A percentile compares a stretch with the other conserved stretches of the same genome.
phyloP scores from a whole-genome alignment of 2,888 invertebrate species.

The Xanthorhoe spadicearia region DNA sequence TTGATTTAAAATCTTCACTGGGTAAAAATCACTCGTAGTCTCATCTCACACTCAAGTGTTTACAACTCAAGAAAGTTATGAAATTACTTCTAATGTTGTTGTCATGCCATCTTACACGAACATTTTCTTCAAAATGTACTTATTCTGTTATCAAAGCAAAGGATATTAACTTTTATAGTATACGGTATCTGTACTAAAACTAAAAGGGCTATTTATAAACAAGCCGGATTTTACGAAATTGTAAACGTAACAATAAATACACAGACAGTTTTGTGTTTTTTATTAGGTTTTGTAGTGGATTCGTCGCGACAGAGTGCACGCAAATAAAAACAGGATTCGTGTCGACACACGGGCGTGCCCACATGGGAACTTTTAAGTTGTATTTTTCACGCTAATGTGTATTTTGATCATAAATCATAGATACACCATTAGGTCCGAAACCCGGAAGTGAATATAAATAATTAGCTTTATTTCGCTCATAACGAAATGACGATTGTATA shows the following conservation, averaged over 20 bases:
- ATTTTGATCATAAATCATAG: too few relatives aligned
- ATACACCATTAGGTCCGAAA: too few relatives aligned
- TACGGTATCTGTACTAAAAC: conserved; percentile 28
- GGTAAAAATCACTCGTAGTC: too few relatives aligned
- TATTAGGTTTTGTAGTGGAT: conserved; percentile 36
- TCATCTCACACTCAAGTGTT: too few relatives aligned
- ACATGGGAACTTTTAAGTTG: conserved; percentile 8
- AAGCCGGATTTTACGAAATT: conserved; percentile 33
- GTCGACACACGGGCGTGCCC: conserved; percentile 16
- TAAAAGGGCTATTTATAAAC: conserved; percentile 29
- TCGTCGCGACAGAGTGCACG: conserved; percentile 35
- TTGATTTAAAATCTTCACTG: too few relatives aligned
- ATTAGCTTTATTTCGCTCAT: too few relatives aligned
- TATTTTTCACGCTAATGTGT: conserved; percentile 8
- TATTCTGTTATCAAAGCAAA: background rate
- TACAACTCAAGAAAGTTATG: too few relatives aligned
- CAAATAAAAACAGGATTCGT: conserved; percentile 28
- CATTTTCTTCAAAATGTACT: background rate
- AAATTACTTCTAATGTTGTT: too few relatives aligned
- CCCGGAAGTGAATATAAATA: too few relatives aligned
- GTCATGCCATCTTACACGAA: background rate
- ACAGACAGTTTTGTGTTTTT: conserved; percentile 32
- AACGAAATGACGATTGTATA: too few relatives aligned
- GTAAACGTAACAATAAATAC: conserved; percentile 34
- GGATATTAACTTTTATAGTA: conserved; percentile 16